Conservation (phyloP, 2,113 vertebrate genomes). For the Cardinalis cardinalis region DNA sequence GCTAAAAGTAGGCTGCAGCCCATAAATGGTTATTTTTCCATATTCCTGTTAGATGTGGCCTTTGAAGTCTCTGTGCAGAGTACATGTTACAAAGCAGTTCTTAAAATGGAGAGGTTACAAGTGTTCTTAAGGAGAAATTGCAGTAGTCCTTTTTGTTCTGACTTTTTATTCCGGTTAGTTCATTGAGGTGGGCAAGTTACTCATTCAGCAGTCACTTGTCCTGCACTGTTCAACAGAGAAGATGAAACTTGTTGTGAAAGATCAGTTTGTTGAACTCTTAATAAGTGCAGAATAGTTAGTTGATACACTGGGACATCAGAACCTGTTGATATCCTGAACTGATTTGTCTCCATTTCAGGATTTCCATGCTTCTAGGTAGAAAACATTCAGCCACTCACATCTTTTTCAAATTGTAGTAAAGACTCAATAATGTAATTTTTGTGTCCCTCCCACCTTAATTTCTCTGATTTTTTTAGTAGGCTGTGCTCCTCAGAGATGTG, state of each 20-base stretch:
- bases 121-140: neutral
- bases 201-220: neutral
- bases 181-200: neutral
- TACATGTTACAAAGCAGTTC: neutral
- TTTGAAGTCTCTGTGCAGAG: neutral
- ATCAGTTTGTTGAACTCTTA: neutral
- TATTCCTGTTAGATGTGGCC: neutral
- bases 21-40: neutral
- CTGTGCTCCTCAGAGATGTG: neutral
- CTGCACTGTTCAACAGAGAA: neutral
- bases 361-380: neutral
- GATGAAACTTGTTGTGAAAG: neutral
- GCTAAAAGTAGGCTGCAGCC: neutral
- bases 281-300: neutral
- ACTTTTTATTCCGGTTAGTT: neutral
- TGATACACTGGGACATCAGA: neutral
- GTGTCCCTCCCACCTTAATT: neutral
- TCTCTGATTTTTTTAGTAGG: neutral
- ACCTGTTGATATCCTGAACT: neutral
- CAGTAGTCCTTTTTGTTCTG: neutral
- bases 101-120: neutral
- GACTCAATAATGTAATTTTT: neutral
- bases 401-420: neutral
- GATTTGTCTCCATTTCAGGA: neutral
- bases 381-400: accelerated